Conservation (phyloP, 2,888 invertebrate species). For the Eupithecia subfuscata region DNA sequence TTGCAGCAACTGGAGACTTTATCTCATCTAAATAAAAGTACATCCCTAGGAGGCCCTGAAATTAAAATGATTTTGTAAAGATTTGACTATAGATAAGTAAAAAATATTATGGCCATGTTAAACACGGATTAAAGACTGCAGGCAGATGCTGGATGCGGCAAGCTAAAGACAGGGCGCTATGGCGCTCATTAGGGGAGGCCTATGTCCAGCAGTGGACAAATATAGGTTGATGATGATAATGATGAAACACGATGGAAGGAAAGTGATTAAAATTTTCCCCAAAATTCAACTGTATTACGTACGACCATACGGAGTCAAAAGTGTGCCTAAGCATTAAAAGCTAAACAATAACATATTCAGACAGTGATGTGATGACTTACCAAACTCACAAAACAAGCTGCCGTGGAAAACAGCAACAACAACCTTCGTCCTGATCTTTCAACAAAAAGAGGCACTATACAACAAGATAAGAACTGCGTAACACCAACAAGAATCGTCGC, state of each 20-base stretch:
- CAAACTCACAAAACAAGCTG: constrained; percentile 17
- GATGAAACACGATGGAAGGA: no score
- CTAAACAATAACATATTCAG: background rate
- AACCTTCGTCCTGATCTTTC: constrained; percentile 55
- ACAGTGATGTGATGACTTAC: constrained; percentile 1
- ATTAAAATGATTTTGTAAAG: constrained; percentile 16
- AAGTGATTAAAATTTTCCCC: no score
- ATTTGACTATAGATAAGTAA: no score
- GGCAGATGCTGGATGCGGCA: no score
- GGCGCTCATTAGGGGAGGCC: no score
- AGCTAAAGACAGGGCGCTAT: no score
- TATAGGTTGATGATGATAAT: no score
- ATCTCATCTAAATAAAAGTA: constrained; percentile 52
- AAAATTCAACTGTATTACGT: no score
- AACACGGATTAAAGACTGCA: no score
- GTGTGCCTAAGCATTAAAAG: background rate
- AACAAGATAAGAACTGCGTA: background rate
- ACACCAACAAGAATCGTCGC: background rate
- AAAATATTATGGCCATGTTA: no score
- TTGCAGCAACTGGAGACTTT: constrained; percentile 39
- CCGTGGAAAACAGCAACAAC: constrained; percentile 54
- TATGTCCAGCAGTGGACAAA: no score
- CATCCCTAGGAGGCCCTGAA: constrained; percentile 53
- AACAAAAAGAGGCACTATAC: constrained; percentile 39
- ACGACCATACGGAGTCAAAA: no score